Evolutionary conservation across 2,113 vertebrate genomes (phyloP), one percentile per base, ranked within the genome.

Genomic region (Bos indicus): DNA sequence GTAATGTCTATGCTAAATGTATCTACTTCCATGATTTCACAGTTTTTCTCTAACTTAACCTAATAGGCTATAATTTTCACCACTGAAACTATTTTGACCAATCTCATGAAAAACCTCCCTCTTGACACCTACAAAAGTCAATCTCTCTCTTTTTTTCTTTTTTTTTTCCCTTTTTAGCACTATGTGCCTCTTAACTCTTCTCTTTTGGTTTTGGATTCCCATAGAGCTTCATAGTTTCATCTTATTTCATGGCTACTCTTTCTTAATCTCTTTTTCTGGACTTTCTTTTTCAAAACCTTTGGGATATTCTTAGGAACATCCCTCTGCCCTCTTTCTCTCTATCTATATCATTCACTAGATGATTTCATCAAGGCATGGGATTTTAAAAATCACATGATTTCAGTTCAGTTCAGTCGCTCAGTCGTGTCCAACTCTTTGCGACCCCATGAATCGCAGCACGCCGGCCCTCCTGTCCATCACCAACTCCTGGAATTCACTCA

Each of bases 341-440:
- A 11, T 21, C 10, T 86, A 48, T 25, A 52, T 59, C 21, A 59
- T 46, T 86, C n/a, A 80, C 23, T 36, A 59, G 43, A 71, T 85
- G 40, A 57, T 86, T 59, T 88, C 40, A 81, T 67, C 15, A 62
- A 77, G 30, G 30, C 62, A 6, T 48, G 19, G 5, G 7, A 54
- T 56, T 88, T 83, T 28, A 40, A 89, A 64, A 56, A 56, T 59
- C 59, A 60, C 59, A 60, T 30, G 5, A 25, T 1, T 11, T 59
- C 57, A 28, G 26, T 60, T 60, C 26, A 60, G 56, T 57, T 57
- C 56, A 57, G 21, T 57, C 1, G 1, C 12, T 59, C 9, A 59
- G 59, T 60, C 10, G 0, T 30, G 59, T 60, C 26, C 2, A 0
- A 60, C 2, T 28, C 59, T 30, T 30, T 28, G 26, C 0, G 0